Percentiles rank a stretch among this genome's conserved stretches.
Conservation (phyloP, 2,888 invertebrate species). For the Achlya flavicornis region DNA sequence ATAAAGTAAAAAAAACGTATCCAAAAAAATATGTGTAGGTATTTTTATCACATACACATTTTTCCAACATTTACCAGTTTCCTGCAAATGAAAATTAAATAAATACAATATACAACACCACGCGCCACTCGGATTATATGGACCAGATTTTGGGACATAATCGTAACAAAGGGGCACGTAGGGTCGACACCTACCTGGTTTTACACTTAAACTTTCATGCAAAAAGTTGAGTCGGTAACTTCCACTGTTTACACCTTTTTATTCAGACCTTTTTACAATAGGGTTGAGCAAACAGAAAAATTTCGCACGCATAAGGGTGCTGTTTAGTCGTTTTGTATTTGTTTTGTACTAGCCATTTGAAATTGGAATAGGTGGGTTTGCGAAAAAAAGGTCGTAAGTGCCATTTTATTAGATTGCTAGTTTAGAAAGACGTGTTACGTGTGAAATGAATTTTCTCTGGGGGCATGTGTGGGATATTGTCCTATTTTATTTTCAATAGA, state of each 20-base stretch:
- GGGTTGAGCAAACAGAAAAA: constrained; percentile 5
- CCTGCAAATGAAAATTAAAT: background rate
- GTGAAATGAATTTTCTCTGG: no score
- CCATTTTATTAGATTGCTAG: background rate
- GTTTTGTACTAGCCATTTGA: background rate
- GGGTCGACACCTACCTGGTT: constrained; percentile 6
- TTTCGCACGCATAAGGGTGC: background rate
- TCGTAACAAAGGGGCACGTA: constrained; percentile 8
- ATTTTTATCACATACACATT: background rate
- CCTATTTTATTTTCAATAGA: no score
- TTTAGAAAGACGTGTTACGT: no score
- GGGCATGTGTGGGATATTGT: no score
- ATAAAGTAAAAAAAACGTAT: no score
- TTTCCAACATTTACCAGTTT: background rate
- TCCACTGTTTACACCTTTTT: constrained; percentile 8
- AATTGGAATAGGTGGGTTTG: background rate
- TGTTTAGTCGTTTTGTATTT: background rate
- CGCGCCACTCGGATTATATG: background rate
- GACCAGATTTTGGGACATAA: constrained; percentile 6
- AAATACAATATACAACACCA: background rate
- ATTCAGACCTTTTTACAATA: constrained; percentile 4
- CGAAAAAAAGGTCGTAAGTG: background rate
- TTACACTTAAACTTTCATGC: constrained; percentile 8
- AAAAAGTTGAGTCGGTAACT: constrained; percentile 7
- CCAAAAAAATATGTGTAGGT: no score